phyloP scores from a whole-genome alignment of 92 coral and sea anemone genomes.

The Desmophyllum pertusum region DNA sequence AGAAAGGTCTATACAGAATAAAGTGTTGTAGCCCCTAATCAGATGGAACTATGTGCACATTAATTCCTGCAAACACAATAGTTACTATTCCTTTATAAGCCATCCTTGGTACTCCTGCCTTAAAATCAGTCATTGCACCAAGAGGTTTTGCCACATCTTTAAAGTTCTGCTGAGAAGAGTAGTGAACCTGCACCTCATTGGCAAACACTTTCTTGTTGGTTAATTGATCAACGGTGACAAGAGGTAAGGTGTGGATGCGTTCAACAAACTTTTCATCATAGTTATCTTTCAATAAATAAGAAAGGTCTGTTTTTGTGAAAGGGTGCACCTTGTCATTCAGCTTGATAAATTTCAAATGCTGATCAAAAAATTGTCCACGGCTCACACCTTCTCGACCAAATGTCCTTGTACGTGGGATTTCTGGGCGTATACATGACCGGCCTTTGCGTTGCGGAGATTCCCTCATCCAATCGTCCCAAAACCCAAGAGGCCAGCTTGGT shows the following conservation, averaged over 20 bases:
- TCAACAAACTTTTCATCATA: constrained; percentile 68
- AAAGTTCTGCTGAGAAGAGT: constrained; percentile 71
- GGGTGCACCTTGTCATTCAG: constrained; percentile 82
- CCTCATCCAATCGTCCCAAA: constrained; percentile 99
- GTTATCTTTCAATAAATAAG: constrained; percentile 82
- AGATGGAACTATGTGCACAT: constrained; percentile 74
- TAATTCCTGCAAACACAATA: constrained; percentile 59
- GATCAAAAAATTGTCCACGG: constrained; percentile 94
- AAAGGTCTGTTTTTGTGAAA: constrained; percentile 79
- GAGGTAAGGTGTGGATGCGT: constrained; percentile 62
- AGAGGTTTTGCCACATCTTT: constrained; percentile 59
- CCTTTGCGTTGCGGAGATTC: constrained; percentile 81
- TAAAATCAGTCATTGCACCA: constrained; percentile 91
- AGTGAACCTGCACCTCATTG: constrained; percentile 70
- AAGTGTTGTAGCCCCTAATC: background rate
- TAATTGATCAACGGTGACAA: constrained; percentile 63
- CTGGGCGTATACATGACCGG: constrained; percentile 96
- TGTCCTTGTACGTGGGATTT: constrained; percentile 90
- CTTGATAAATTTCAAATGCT: constrained; percentile 87
- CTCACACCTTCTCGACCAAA: constrained; percentile 97
- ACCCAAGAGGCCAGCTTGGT: constrained; percentile 94
- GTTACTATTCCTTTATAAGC: constrained; percentile 88
- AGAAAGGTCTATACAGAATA: too few relatives aligned
- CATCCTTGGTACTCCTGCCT: constrained; percentile 91
- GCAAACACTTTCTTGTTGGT: constrained; percentile 29